A percentile compares a stretch with the other conserved stretches of the same genome.
These are phyloP conservation scores for Papilio helenus DNA, from an alignment of 1,140 invertebrate genomes.

Conservation along the genomic window DNA sequence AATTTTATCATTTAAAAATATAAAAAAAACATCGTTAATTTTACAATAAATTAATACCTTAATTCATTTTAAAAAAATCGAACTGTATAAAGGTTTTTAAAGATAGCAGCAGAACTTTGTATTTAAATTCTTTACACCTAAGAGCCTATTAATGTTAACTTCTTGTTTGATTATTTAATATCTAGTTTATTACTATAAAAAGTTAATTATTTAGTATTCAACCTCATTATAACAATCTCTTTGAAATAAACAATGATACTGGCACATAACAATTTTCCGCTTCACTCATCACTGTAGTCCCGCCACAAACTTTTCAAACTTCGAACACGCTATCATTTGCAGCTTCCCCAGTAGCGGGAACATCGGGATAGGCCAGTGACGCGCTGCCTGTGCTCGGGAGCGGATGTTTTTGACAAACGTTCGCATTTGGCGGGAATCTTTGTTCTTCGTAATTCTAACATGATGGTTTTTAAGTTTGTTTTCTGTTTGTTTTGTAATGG, in stretches of 20 bases:
- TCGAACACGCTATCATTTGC: slow-evolving; percentile 52
- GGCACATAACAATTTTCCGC: slow-evolving; percentile 28
- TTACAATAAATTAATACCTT: too few species aligned
- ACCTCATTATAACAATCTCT: neutral
- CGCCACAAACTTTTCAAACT: slow-evolving; percentile 49
- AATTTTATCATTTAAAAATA: too few species aligned
- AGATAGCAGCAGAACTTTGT: too few species aligned
- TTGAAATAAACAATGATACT: neutral
- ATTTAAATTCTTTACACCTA: too few species aligned
- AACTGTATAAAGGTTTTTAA: too few species aligned
- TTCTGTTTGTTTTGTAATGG: neutral
- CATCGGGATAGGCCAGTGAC: slow-evolving; percentile 29
- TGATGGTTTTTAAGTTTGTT: neutral
- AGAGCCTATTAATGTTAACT: too few species aligned
- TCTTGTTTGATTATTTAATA: neutral
- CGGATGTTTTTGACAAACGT: slow-evolving; percentile 19
- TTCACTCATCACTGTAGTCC: slow-evolving; percentile 22
- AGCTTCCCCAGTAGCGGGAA: slow-evolving; percentile 41
- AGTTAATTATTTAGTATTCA: neutral
- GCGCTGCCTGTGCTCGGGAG: slow-evolving; percentile 9
- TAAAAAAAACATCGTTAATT: too few species aligned
- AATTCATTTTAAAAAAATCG: too few species aligned
- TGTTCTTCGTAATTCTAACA: slow-evolving; percentile 23
- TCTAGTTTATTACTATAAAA: neutral
- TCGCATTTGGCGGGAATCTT: slow-evolving; percentile 39